Percentiles rank a stretch among this genome's conserved stretches.
Evolutionary conservation across 2,797 vertebrate genomes (phyloP).

Genomic region (Xenops minutus): DNA sequence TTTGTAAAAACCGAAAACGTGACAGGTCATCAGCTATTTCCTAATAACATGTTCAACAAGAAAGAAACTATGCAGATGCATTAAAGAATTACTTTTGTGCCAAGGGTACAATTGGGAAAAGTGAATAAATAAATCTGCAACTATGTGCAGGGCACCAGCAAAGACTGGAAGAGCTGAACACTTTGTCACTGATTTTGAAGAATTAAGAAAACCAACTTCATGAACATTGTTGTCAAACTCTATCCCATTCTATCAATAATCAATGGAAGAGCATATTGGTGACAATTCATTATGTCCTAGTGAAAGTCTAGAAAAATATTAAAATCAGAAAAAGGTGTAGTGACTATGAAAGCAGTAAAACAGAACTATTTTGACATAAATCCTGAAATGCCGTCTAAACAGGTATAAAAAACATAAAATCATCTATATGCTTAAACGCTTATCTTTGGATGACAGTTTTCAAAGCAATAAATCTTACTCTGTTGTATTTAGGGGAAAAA

Average conservation of each 20-base stretch:
- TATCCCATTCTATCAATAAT: not conserved
- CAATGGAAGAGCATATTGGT: not conserved
- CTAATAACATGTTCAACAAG: not conserved
- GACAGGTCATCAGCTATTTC: not conserved
- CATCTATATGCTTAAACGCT: not conserved
- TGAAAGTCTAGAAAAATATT: not conserved
- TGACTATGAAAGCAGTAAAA: not conserved
- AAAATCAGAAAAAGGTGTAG: not conserved
- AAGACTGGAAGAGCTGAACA: not conserved
- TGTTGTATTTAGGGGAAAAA: not conserved
- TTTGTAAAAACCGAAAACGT: not conserved
- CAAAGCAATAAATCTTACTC: not conserved
- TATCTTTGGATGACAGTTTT: not conserved
- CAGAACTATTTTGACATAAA: not conserved
- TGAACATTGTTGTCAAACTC: not conserved
- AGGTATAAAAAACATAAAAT: not conserved
- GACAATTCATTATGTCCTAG: not conserved
- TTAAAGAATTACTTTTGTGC: not conserved
- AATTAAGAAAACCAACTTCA: not conserved
- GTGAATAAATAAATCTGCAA: not conserved
- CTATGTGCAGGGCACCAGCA: not conserved
- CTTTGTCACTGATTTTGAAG: not conserved
- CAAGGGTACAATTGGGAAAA: not conserved
- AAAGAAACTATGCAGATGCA: not conserved
- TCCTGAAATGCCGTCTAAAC: not conserved